These are phyloP conservation scores for Cyphomyrmex costatus DNA, from an alignment of 1,140 invertebrate genomes.

Conservation along the genomic window DNA sequence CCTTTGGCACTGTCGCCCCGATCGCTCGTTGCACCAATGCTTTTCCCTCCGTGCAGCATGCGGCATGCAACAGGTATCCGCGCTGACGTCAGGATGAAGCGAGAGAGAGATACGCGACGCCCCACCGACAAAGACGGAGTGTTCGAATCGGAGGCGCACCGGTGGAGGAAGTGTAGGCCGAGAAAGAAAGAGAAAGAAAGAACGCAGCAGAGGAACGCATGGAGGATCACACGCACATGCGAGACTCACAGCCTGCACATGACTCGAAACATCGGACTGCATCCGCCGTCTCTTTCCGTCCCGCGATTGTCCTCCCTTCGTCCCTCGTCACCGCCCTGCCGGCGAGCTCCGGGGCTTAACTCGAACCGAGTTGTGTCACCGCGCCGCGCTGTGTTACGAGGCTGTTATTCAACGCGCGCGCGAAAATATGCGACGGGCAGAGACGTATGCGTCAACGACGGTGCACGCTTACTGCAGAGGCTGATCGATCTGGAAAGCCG, in stretches of 20 bases:
- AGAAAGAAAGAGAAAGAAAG: background rate
- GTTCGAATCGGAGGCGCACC: conserved; percentile 45
- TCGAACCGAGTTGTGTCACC: conserved; percentile 70
- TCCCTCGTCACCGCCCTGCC: conserved; percentile 46
- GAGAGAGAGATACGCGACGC: conserved; percentile 46
- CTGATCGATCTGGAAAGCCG: background rate
- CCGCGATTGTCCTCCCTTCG: conserved; percentile 13
- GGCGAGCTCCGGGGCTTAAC: conserved; percentile 44
- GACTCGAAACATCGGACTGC: conserved; percentile 36
- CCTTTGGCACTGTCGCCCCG: background rate
- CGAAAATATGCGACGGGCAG: conserved; percentile 63
- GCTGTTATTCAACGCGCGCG: conserved; percentile 73
- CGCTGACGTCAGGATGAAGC: conserved; percentile 74
- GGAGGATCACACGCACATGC: conserved; percentile 63
- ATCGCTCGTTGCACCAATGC: conserved; percentile 60
- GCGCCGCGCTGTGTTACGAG: conserved; percentile 68
- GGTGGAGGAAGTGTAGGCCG: conserved; percentile 32
- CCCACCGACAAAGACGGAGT: conserved; percentile 22
- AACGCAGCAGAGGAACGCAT: background rate
- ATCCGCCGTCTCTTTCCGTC: conserved; percentile 47
- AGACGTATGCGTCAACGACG: conserved; percentile 19
- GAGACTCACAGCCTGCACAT: conserved; percentile 57
- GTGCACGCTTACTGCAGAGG: background rate
- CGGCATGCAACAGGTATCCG: conserved; percentile 81
- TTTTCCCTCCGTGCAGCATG: conserved; percentile 52